Evolutionary conservation across 2,888 invertebrate species (phyloP), one percentile per base, ranked within the genome.

Genomic region (Leucozona laternaria): DNA sequence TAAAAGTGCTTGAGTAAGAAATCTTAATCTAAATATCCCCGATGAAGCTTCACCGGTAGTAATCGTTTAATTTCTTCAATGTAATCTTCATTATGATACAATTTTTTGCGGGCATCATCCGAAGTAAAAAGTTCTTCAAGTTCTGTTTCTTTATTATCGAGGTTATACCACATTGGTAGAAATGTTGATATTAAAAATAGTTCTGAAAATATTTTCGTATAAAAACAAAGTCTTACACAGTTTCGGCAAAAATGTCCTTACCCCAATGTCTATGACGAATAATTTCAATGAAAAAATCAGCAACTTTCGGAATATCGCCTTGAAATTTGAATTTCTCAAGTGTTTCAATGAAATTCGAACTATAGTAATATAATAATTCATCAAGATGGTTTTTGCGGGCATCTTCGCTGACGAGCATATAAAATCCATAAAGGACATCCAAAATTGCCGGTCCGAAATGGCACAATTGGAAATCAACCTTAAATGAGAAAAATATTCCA

Each of bases 131-230:
- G 1, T 2, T 66, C 50, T 8, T 57, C 57, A 57, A 11, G 31
- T 4, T 57, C 57, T 0, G 34, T 17, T 34, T 1, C 1, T 60
- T 45, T 78, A 1, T 64, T 48, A 8, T 17, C 34, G 6, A 89
- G 53, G 1, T 72, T 83, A 79, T 87, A 57, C 64, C 76, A 79
- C 10, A 90, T 2, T 3, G 90, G 89, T 37, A 89, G 17, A 13
- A 90, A 89, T 0, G 88, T 84, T 8, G 75, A 53, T 0, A 91
- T 8, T 15, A 90, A 15, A 45, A 89, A 89, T 2, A 89, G 68
- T 22, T 89, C 91, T 91, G 15, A 20, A 34, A 45, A 28, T n/a
- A 53, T 15, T 31, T 40, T 40, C 1, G 5, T 40, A 15, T 40
- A 4, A 15, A 17, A 3, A 55, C 4, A 5, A 50, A 2, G 1